phyloP scores from a whole-genome alignment of 23 tunicate species.

The Diplosoma virens region DNA sequence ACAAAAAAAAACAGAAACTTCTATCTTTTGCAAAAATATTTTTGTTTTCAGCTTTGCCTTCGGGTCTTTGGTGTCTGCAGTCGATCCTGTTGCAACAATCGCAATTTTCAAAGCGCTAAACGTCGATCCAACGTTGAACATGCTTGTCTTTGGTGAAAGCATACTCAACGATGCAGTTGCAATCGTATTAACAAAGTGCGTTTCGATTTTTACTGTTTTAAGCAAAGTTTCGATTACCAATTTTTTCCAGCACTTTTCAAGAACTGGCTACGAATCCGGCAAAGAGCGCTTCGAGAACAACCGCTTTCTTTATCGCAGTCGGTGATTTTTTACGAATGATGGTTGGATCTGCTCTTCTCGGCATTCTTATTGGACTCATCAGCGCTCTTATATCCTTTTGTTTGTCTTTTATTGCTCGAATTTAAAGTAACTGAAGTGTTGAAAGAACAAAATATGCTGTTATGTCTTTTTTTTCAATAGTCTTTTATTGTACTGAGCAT shows the following conservation, averaged over 20 bases:
- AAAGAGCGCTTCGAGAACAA: constrained; percentile 29
- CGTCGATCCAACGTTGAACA: constrained; percentile 96
- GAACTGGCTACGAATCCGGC: constrained; percentile 32
- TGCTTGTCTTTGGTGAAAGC: constrained; percentile 99
- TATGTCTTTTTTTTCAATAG: too few relatives aligned
- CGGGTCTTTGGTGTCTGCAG: constrained; percentile 97
- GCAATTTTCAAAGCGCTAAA: constrained; percentile 95
- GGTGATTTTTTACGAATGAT: constrained; percentile 91
- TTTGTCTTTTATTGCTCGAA: too few relatives aligned
- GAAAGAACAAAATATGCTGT: too few relatives aligned
- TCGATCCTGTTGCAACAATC: constrained; percentile 98
- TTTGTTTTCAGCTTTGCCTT: constrained; percentile 86
- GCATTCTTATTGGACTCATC: constrained; percentile 76
- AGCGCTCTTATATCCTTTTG: constrained; percentile 98
- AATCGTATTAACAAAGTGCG: constrained; percentile 92
- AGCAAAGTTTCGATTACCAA: neutral
- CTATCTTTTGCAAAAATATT: too few relatives aligned
- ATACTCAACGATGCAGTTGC: constrained; percentile 97
- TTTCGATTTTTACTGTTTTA: neutral
- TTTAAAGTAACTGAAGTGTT: too few relatives aligned
- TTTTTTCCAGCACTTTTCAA: constrained; percentile 82
- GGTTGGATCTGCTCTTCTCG: constrained; percentile 83
- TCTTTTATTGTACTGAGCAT: too few relatives aligned
- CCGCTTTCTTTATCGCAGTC: constrained; percentile 56
- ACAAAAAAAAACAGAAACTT: too few relatives aligned